These are phyloP conservation scores for Labeo calbasu DNA, from an alignment of 2,797 vertebrate genomes.

Conservation along the genomic window DNA sequence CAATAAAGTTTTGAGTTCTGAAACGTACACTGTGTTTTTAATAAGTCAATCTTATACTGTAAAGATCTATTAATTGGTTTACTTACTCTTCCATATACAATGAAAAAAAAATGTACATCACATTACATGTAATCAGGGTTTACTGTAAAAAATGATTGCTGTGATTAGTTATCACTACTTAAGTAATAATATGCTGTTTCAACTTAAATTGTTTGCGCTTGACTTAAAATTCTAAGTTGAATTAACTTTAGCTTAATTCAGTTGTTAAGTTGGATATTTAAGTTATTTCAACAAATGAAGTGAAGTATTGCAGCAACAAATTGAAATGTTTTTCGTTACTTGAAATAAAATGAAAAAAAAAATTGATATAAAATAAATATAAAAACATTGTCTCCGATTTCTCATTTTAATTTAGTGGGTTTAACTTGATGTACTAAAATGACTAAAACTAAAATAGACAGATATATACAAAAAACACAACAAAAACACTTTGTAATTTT, in stretches of 20 bases:
- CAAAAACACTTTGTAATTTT: neutral
- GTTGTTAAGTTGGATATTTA: too few species aligned
- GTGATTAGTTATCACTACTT: neutral
- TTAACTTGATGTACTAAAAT: neutral
- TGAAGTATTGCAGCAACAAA: neutral
- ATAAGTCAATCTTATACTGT: too few species aligned
- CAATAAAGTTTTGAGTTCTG: too few species aligned
- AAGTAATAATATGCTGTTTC: neutral
- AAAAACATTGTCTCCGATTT: too few species aligned
- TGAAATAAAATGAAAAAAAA: neutral
- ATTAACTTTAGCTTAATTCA: neutral
- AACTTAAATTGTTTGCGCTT: neutral
- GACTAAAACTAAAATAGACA: neutral
- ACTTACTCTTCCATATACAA: neutral
- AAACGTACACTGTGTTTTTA: too few species aligned
- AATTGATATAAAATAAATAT: neutral
- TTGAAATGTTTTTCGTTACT: neutral
- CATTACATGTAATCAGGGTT: neutral
- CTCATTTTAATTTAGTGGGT: neutral
- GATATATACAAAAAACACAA: neutral
- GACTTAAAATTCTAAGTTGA: neutral
- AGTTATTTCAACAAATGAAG: too few species aligned
- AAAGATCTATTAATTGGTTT: neutral
- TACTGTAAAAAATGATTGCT: neutral
- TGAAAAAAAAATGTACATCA: neutral